phyloP scores from a whole-genome alignment of 53 echinoderm and acorn worm genomes.

The Stichopus horrens region DNA sequence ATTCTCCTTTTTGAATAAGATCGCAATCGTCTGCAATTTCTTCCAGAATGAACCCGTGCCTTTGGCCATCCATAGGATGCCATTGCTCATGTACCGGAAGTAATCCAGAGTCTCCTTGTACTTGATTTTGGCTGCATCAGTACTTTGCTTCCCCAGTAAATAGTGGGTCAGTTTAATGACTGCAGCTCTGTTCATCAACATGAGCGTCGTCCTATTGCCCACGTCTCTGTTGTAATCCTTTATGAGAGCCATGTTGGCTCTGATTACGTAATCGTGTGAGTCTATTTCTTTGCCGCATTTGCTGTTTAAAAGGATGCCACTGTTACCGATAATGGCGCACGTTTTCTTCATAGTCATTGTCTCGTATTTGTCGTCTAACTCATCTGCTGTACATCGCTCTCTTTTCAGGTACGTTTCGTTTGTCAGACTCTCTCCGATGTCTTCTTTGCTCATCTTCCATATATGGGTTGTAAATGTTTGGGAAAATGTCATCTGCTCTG shows the following conservation, averaged over 20 bases:
- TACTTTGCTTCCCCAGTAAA: neutral
- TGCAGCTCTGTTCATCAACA: neutral
- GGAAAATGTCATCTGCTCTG: neutral
- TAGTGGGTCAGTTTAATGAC: neutral
- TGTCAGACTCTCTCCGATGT: neutral
- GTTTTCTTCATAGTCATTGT: neutral
- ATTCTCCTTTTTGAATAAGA: neutral
- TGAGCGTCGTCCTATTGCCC: conserved; percentile 14
- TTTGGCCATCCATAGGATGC: conserved; percentile 1
- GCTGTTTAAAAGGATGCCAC: conserved; percentile 28
- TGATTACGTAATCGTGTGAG: conserved; percentile 40
- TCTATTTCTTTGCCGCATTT: conserved; percentile 33
- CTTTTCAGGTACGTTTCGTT: neutral
- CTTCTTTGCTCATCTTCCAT: neutral
- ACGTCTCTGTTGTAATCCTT: conserved; percentile 25
- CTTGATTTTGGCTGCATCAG: no score
- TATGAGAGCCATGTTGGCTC: conserved; percentile 28
- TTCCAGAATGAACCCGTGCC: neutral
- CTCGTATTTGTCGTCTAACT: neutral
- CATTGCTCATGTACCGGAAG: neutral
- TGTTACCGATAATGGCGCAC: conserved; percentile 41
- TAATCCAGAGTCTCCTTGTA: neutral
- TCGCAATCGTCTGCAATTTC: neutral
- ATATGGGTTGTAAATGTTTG: neutral
- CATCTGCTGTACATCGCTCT: neutral